Percentiles rank a stretch among this genome's conserved stretches.
Conservation (phyloP, 2,888 invertebrate species). For the Toxonevra muliebris region DNA sequence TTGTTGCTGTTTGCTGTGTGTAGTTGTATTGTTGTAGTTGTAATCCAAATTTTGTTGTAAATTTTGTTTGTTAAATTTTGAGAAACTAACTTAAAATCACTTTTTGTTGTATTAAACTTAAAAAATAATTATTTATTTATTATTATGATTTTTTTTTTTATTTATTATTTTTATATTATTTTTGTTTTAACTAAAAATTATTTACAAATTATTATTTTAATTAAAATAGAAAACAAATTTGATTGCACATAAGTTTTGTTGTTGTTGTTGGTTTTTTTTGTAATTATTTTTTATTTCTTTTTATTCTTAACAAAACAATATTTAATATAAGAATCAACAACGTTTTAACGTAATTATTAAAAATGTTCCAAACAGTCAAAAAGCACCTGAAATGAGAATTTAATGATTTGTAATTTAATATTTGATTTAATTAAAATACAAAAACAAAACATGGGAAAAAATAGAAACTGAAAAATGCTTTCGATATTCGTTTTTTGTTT, state of each 20-base stretch:
- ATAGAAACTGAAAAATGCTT: background rate
- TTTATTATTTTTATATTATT: conserved; percentile 41
- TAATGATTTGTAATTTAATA: background rate
- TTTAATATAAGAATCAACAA: conserved; percentile 62
- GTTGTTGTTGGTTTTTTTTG: conserved; percentile 33
- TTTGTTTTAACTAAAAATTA: conserved; percentile 42
- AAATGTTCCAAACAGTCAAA: conserved; percentile 66
- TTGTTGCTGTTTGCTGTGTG: conserved; percentile 39
- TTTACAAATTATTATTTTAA: conserved; percentile 43
- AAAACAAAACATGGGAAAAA: conserved; percentile 5
- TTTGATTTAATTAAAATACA: background rate
- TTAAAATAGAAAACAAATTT: conserved; percentile 39
- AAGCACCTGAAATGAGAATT: conserved; percentile 59
- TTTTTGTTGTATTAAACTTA: conserved; percentile 41
- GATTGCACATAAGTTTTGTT: conserved; percentile 42
- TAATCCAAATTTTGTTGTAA: conserved; percentile 62
- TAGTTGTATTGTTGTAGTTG: conserved; percentile 51
- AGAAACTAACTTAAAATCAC: conserved; percentile 56
- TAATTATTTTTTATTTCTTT: conserved; percentile 27
- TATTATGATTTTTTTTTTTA: conserved; percentile 46
- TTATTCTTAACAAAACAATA: conserved; percentile 56
- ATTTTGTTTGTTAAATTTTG: conserved; percentile 64
- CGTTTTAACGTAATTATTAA: conserved; percentile 65
- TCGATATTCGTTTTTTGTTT: background rate
- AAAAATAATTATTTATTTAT: conserved; percentile 37